phyloP scores from a whole-genome alignment of 2,797 vertebrate species.

The Platalea minor region DNA sequence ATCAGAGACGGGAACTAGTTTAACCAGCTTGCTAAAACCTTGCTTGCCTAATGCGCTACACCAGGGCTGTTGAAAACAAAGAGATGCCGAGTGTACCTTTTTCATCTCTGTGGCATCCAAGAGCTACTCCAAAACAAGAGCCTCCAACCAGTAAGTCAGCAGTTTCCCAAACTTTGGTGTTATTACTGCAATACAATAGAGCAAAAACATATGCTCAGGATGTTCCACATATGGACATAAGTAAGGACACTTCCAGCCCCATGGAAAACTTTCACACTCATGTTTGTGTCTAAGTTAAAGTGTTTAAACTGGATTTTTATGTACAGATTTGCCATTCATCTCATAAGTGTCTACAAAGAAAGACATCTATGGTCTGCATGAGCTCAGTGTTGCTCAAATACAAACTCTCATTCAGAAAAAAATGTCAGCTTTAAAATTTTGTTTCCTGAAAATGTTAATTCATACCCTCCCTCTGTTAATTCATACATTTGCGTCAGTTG shows the following conservation, averaged over 20 bases:
- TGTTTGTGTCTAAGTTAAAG: neutral
- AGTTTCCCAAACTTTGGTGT: neutral
- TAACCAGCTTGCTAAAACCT: neutral
- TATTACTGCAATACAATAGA: neutral
- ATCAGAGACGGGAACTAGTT: neutral
- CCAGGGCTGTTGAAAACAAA: neutral
- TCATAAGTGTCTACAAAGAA: neutral
- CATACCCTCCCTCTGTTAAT: constrained; percentile 4
- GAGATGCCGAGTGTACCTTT: neutral
- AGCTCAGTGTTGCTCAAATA: neutral
- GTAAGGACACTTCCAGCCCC: neutral
- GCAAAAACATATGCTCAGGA: neutral
- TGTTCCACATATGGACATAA: neutral
- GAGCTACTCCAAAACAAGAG: neutral
- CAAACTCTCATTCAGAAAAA: constrained; percentile 16
- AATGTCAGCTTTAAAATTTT: constrained; percentile 22
- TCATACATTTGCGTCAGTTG: neutral
- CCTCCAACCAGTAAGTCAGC: neutral
- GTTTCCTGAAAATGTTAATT: constrained; percentile 55
- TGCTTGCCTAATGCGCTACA: neutral
- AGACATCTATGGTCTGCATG: neutral
- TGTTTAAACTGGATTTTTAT: constrained; percentile 1
- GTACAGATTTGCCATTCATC: constrained; percentile 5
- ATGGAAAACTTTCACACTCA: neutral
- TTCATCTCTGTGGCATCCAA: neutral